Evolutionary conservation across 2,888 invertebrate species (phyloP).

Genomic region (Tyria jacobaeae): DNA sequence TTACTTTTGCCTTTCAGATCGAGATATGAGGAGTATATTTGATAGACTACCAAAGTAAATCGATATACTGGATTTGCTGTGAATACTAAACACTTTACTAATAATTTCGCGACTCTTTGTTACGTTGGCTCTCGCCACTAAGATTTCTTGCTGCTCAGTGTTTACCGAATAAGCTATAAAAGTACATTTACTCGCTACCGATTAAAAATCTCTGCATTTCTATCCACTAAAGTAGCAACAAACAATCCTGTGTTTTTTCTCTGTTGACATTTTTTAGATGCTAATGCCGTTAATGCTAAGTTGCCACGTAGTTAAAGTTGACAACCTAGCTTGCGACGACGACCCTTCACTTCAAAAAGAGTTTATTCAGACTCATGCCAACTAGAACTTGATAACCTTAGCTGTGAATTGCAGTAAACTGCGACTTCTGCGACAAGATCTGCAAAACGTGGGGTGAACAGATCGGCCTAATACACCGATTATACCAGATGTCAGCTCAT

Average conservation of each 20-base stretch:
- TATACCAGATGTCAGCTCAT: conserved; percentile 35
- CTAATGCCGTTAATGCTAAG: not conserved
- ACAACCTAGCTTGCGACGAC: too few species aligned
- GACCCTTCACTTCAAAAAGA: not conserved
- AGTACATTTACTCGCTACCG: not conserved
- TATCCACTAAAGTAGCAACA: not conserved
- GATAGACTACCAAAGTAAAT: not conserved
- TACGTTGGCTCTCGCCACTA: not conserved
- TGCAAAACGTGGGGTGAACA: not conserved
- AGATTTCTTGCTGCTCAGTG: not conserved
- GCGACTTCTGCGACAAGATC: not conserved
- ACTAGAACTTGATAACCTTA: not conserved
- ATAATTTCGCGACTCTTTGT: not conserved
- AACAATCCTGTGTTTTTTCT: too few species aligned
- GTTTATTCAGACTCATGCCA: not conserved
- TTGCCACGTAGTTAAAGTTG: too few species aligned
- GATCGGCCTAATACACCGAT: conserved; percentile 30
- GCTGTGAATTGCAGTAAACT: not conserved
- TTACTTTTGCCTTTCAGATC: conserved; percentile 12
- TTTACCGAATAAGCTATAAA: not conserved
- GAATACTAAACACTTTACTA: not conserved
- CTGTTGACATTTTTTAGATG: not conserved
- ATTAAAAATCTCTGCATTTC: not conserved
- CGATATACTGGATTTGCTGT: not conserved
- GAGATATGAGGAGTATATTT: not conserved